phyloP scores from a whole-genome alignment of 2,113 vertebrate genomes.

The Macquaria ambigua region DNA sequence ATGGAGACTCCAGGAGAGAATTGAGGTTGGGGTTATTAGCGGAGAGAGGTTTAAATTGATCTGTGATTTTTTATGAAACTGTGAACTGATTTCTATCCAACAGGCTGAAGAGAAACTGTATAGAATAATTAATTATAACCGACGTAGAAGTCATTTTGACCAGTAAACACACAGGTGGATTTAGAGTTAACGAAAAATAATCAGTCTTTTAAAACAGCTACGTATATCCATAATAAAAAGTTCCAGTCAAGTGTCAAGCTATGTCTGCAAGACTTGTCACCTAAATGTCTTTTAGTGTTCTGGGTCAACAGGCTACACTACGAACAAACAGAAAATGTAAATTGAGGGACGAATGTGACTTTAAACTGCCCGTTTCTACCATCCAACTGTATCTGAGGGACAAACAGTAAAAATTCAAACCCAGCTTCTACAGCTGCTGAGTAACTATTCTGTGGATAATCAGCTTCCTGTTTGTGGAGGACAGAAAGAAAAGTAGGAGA shows the following conservation, averaged over 20 bases:
- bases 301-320: not conserved
- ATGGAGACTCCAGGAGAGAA: not conserved
- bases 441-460: not conserved
- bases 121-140: no score
- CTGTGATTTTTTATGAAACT: not conserved
- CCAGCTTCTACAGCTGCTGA: no score
- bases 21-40: not conserved
- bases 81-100: not conserved
- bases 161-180: not conserved
- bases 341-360: not conserved
- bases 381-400: not conserved
- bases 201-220: not conserved
- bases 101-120: no score
- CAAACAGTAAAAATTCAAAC: not conserved
- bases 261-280: not conserved
- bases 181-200: not conserved
- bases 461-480: not conserved
- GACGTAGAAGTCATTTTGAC: not conserved
- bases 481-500: constrained; percentile 39
- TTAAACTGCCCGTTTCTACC: not conserved
- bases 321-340: no score
- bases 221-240: not conserved
- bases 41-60: not conserved
- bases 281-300: not conserved
- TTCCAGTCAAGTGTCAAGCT: not conserved